Evolutionary conservation across 2,113 vertebrate species (phyloP).

Genomic region (Microcebus lehilahytsara): DNA sequence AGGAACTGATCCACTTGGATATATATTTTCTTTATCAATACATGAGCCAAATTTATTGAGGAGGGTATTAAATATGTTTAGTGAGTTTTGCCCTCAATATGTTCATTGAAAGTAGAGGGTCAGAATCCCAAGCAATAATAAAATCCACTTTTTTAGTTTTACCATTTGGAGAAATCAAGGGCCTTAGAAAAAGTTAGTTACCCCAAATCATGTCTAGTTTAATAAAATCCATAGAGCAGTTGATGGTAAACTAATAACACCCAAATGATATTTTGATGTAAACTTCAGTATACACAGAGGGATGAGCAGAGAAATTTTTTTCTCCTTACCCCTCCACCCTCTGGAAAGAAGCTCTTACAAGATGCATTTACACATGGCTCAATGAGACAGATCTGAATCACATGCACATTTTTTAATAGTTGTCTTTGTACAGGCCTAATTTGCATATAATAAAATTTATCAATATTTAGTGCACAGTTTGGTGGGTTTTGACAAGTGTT

Average conservation of each 20-base stretch:
- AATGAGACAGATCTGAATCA: not conserved
- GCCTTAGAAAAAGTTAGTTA: not conserved
- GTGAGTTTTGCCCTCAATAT: not conserved
- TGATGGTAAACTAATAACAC: not conserved
- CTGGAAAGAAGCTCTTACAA: not conserved
- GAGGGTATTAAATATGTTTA: not conserved
- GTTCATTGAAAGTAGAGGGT: not conserved
- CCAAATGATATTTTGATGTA: not conserved
- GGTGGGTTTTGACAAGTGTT: not conserved
- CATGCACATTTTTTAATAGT: not conserved
- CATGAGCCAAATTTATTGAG: not conserved
- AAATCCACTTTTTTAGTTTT: not conserved
- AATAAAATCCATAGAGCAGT: not conserved
- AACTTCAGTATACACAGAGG: not conserved
- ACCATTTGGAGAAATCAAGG: not conserved
- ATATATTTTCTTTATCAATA: not conserved
- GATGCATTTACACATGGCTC: not conserved
- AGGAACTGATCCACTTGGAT: not conserved
- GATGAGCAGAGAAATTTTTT: not conserved
- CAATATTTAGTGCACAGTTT: not conserved
- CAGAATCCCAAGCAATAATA: not conserved
- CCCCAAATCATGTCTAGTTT: not conserved
- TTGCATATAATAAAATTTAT: not conserved
- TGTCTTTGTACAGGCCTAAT: not conserved
- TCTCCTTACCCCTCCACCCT: no score